Base-by-base conservation (phyloP, 1,140 invertebrate species). In the Anoplophora glabripennis region DNA sequence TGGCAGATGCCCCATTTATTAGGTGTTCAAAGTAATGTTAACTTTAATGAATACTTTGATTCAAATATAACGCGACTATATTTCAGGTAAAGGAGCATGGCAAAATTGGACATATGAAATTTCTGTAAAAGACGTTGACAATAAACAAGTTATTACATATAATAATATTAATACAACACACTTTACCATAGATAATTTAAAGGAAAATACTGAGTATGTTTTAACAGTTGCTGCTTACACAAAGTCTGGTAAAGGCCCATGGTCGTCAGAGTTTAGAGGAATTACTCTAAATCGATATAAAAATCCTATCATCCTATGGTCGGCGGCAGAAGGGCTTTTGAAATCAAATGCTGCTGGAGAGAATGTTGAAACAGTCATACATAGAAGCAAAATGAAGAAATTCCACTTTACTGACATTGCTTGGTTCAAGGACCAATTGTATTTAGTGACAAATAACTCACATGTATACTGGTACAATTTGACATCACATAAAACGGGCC, bases 81-180 rank as follows among this genome's bases (percentile, higher is more conserved):
- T 38, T 53, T 71, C 48, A 79, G 78, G 79, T 1, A 86, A 83
- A 44, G 87, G 86, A 0, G 88, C 92, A 0, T 94, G 90, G 85
- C 86, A 89, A 64, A 84, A 86, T 59, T 96, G 92, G 92, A 84
- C 81, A 0, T 97, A 93, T 73, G 86, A 90, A 70, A 77, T 97
- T 14, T 84, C 86, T 61, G 80, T 93, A 0, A 83, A 82, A 59
- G 83, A 88, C 60, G 79, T 81, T 57, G 70, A 79, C 1, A 77
- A 76, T 3, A 79, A 81, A 0, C 70, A 78, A 38, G 78, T 74
- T 7, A 76, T 79, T 15, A 78, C 66, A 64, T 74, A 78, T 36
- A 78, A 74, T 40, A 78, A 85, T 42, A 87, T 90, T 9, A 83
- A 78, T 1, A 80, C 82, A 3, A 85, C 84, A 0, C 80, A 80